Evolutionary conservation across 2,113 vertebrate genomes (phyloP).

Genomic region (Paradoxurus hermaphroditus): DNA sequence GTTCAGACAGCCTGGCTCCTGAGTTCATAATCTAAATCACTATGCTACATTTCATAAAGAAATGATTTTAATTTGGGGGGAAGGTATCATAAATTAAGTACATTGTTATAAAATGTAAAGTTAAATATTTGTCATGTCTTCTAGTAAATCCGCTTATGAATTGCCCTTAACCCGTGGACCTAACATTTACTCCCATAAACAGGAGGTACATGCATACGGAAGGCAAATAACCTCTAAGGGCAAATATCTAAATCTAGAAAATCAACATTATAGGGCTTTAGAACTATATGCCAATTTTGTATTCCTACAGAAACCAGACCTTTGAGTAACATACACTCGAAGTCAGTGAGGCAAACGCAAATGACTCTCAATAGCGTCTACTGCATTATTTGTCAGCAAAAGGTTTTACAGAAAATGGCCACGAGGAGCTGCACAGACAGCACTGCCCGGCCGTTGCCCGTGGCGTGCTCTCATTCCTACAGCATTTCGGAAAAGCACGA

Average conservation of each 20-base stretch:
- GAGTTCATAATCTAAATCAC: not conserved
- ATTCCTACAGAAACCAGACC: not conserved
- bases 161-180: not conserved
- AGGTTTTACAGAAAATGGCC: not conserved
- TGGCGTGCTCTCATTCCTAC: not conserved
- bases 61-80: slow-evolving; percentile 15
- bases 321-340: not conserved
- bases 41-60: not conserved
- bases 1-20: slow-evolving; percentile 6
- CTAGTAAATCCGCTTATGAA: not conserved
- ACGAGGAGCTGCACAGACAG: not conserved
- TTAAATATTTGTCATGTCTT: not conserved
- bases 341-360: not conserved
- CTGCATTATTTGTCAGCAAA: not conserved
- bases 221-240: not conserved
- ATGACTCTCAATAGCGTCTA: not conserved
- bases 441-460: not conserved
- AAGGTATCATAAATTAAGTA: slow-evolving; percentile 2
- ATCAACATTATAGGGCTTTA: not conserved
- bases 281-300: not conserved
- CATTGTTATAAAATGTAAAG: not conserved
- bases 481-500: not conserved
- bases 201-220: not conserved
- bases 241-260: not conserved
- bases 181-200: not conserved